phyloP scores from a whole-genome alignment of 2,797 vertebrate genomes.

The Gadopsis marmoratus region DNA sequence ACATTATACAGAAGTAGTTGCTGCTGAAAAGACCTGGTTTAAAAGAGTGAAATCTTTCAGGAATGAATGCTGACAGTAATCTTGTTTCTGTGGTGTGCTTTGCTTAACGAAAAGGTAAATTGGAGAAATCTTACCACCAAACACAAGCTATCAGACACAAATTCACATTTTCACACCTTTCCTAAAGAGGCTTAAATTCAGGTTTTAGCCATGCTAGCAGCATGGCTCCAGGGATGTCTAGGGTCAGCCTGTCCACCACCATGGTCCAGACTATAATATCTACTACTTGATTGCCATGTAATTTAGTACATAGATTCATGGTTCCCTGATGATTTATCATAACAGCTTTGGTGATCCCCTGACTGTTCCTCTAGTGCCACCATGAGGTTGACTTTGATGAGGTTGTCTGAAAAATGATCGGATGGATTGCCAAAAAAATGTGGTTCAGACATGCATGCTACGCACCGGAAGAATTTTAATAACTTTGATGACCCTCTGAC shows the following conservation, averaged over 20 bases:
- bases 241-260: not conserved
- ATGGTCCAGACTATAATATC: not conserved
- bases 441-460: not conserved
- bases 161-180: not conserved
- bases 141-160: conserved; percentile 3
- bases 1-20: conserved; percentile 27
- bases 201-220: not conserved
- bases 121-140: not conserved
- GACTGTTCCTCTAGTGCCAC: not conserved
- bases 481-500: not conserved
- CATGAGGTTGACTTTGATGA: not conserved
- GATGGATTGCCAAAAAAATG: not conserved
- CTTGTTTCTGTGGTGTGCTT: not conserved
- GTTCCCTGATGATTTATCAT: not conserved
- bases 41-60: conserved; percentile 11
- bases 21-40: conserved; percentile 21
- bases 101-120: too few relatives aligned
- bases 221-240: not conserved
- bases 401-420: not conserved
- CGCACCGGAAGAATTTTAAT: not conserved
- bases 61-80: conserved; percentile 13
- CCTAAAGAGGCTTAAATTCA: not conserved
- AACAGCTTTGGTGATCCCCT: not conserved
- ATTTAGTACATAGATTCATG: not conserved
- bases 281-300: not conserved